A percentile compares a stretch with the other conserved stretches of the same genome.
Conservation (phyloP, 2,797 vertebrate genomes). For the Eulemur albifrons region DNA sequence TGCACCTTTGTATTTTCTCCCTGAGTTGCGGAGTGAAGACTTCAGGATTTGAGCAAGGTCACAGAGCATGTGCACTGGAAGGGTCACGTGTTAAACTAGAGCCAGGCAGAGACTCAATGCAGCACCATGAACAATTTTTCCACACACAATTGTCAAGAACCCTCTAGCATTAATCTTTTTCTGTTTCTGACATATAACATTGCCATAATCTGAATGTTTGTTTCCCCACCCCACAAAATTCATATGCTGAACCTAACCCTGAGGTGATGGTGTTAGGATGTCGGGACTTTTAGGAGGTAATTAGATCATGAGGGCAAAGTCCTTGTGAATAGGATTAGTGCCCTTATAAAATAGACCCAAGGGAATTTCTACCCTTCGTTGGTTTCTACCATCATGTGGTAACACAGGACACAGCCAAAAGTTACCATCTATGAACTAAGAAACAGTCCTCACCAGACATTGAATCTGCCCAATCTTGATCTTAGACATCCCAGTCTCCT, state of each 20-base stretch:
- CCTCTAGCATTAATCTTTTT: background rate
- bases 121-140: background rate
- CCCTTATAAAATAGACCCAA: background rate
- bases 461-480: background rate
- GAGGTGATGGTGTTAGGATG: background rate
- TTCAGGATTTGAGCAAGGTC: background rate
- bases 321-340: background rate
- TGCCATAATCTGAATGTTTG: background rate
- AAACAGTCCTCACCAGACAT: background rate
- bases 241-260: background rate
- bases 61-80: background rate
- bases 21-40: background rate
- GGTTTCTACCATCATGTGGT: background rate
- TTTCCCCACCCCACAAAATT: background rate
- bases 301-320: background rate
- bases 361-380: background rate
- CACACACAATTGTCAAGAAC: background rate
- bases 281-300: too few species aligned
- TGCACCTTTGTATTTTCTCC: background rate
- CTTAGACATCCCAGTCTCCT: background rate
- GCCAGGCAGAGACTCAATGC: accelerated
- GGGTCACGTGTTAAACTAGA: background rate
- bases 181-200: background rate
- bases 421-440: too few species aligned
- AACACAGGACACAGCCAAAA: background rate